Conservation (phyloP, 2,797 vertebrate species). For the Trachops cirrhosus region DNA sequence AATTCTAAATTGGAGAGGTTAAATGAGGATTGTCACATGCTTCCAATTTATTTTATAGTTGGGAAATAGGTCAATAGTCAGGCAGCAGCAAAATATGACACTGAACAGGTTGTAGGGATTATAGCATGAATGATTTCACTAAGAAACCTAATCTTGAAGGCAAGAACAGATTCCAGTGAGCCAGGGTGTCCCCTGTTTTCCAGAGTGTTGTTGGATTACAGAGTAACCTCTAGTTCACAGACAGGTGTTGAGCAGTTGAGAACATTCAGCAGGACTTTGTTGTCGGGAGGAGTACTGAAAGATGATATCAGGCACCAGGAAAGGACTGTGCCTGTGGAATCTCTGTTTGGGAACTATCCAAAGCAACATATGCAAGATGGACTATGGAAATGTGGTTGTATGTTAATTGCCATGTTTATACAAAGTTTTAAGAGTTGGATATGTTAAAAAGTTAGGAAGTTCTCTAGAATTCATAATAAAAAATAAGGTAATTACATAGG, state of each 20-base stretch:
- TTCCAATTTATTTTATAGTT: not conserved
- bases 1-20: not conserved
- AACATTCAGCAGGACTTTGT: not conserved
- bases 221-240: not conserved
- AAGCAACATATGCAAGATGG: not conserved
- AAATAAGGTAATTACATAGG: not conserved
- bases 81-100: not conserved
- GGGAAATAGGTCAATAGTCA: not conserved
- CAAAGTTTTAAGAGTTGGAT: not conserved
- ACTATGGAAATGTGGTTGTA: not conserved
- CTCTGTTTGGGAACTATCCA: not conserved
- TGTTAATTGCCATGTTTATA: not conserved
- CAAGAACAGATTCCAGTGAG: not conserved
- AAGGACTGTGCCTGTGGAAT: not conserved
- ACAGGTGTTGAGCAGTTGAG: accelerated
- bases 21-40: not conserved
- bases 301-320: not conserved
- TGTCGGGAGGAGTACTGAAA: not conserved
- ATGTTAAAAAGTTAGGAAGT: not conserved
- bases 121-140: not conserved
- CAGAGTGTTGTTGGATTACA: not conserved
- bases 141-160: not conserved
- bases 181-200: not conserved
- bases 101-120: not conserved
- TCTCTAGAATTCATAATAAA: not conserved